Base-by-base conservation (phyloP, 2,797 vertebrate species). In the Cephalopachus bancanus region DNA sequence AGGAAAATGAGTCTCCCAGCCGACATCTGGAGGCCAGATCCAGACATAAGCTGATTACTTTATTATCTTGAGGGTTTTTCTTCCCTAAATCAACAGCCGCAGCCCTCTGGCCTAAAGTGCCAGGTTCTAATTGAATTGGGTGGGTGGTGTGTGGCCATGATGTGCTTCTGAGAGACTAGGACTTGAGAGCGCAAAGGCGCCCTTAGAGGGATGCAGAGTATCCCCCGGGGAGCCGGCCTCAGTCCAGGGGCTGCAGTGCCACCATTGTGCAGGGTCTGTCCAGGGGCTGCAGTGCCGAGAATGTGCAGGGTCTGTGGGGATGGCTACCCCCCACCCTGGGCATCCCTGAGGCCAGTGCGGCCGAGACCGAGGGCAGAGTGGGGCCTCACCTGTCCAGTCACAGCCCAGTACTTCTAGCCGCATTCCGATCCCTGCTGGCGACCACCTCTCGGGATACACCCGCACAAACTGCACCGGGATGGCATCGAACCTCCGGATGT, bases 381-480 rank as follows among this genome's bases (percentile, higher is more conserved):
- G 26, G 22, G 16, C 64, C 99, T 98, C 98, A 99, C 99, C 99
- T 96, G 99, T 99, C 98, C 99, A 99, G 96, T 99, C 99, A 81
- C 99, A 99, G 97, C 99, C 99, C 74, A 99, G 99, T 75, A 99
- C 99, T 97, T 99, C 99, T 98, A 99, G 98, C 93, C 99, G 99
- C 99, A 99, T 99, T 94, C 99, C 99, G 11, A 99, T 99, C 71
- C 99, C 99, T 0, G 99, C 99, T 0, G 99, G 99, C 0, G 99
- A 99, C 99, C 99, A 99, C 90, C 99, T 98, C 98, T 99, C 99
- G 0, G 99, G 99, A 97, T 99, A 99, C 28, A 99, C 99, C 57
- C 99, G 98, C 96, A 99, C 96, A 15, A 99, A 99, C 98, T 99
- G 99, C 0, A 99, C 99, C 53, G 99, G 99, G 33, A 99, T 98